A percentile compares a stretch with the other conserved stretches of the same genome.
Conservation (phyloP, 2,797 vertebrate genomes). For the Leontopithecus rosalia region DNA sequence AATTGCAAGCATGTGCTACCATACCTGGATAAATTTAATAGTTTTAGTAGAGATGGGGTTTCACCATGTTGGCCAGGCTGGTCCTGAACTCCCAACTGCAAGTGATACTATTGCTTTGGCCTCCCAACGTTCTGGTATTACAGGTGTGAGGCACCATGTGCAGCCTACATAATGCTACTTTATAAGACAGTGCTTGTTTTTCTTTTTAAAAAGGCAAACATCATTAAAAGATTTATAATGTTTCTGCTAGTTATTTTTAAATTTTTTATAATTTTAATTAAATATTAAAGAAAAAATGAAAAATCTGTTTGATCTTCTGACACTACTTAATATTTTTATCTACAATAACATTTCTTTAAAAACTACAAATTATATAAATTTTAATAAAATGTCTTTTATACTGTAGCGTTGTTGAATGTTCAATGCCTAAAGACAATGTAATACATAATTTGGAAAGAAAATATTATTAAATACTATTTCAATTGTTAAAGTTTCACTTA, state of each 20-base stretch:
- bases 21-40: not conserved
- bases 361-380: not conserved
- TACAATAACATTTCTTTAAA: not conserved
- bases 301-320: not conserved
- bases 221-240: not conserved
- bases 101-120: not conserved
- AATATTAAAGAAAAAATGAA: not conserved
- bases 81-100: not conserved
- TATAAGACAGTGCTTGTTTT: not conserved
- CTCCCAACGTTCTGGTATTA: not conserved
- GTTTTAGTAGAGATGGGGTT: not conserved
- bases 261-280: not conserved
- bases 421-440: not conserved
- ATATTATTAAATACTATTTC: not conserved
- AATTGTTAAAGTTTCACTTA: not conserved
- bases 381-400: not conserved
- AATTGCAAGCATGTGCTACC: not conserved
- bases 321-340: not conserved
- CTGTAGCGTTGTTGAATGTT: not conserved
- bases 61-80: not conserved
- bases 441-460: not conserved
- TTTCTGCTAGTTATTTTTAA: not conserved
- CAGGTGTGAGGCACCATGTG: not conserved
- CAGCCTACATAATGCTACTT: not conserved
- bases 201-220: not conserved